Conservation (phyloP, 2,888 invertebrate species). For the Ectropis crepuscularia region DNA sequence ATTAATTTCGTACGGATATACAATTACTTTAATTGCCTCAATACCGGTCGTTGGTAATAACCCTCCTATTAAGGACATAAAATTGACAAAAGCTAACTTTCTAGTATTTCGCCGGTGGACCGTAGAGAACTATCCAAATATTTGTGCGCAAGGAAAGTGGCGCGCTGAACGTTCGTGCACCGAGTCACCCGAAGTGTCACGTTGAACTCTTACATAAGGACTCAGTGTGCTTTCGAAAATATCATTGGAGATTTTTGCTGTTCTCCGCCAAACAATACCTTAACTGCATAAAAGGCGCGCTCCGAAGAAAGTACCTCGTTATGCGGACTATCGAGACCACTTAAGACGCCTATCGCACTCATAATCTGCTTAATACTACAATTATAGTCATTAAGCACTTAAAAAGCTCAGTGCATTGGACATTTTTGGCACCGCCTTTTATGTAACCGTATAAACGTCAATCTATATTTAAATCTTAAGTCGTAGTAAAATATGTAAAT, state of each 20-base stretch:
- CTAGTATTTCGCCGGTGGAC: constrained; percentile 41
- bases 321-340: constrained; percentile 50
- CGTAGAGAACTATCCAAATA: constrained; percentile 68
- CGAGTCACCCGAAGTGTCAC: constrained; percentile 76
- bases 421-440: constrained; percentile 20
- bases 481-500: constrained; percentile 32
- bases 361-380: constrained; percentile 27
- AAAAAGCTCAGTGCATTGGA: constrained; percentile 11
- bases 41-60: constrained; percentile 43
- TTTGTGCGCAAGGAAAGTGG: constrained; percentile 78
- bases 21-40: constrained; percentile 41
- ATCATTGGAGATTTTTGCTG: constrained; percentile 72
- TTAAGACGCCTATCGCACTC: constrained; percentile 40
- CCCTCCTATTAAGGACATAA: constrained; percentile 45
- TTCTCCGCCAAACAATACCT: constrained; percentile 66
- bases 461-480: constrained; percentile 25
- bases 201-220: constrained; percentile 84
- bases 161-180: constrained; percentile 71
- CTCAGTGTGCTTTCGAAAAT: constrained; percentile 81
- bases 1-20: constrained; percentile 38
- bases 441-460: constrained; percentile 24
- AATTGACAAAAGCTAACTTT: constrained; percentile 44
- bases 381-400: constrained; percentile 19
- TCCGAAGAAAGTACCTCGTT: constrained; percentile 67
- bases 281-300: constrained; percentile 56